Base-by-base conservation (phyloP, 2,113 vertebrate species). In the Odobenus rosmarus region DNA sequence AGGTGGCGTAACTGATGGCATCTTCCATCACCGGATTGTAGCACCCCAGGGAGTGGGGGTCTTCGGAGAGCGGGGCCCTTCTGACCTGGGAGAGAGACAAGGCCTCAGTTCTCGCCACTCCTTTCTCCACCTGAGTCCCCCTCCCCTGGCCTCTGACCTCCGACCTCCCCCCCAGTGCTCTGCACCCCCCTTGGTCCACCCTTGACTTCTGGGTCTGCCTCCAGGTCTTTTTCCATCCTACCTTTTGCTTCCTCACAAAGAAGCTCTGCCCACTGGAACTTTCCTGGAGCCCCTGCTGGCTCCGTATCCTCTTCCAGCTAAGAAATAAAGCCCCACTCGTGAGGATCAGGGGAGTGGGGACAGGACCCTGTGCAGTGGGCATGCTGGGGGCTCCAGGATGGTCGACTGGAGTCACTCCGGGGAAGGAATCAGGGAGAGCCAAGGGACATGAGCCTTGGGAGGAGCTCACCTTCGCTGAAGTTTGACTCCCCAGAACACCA, bases 171-270 rank as follows among this genome's bases (percentile, higher is more conserved):
- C 46, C n/a, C 19, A 16, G 11, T 2, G 1, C 23, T 51, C 53
- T 4, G 16, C 8, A 1, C 4, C 24, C 31, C 6, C n/a, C 28
- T 71, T 9, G 3, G 23, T 49, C 46, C 39, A 21, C 99, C 98
- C 99, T 81, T 99, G 99, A 98, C 99, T 99, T 97, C 99, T 99
- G 96, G 98, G 98, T 99, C 88, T 98, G 98, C 24, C 99, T n/a
- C 99, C 7, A 0, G 3, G n/a, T 5, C 46, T 46, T 23, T 11
- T 99, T 97, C 99, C 98, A n/a, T 0, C 98, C 83, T 99, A 99
- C 98, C 99, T 99, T 99, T 98, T 99, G 86, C 98, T 99, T 98
- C 72, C 99, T 99, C 99, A 99, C 93, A 98, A 99, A 98, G 99
- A 99, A 93, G 99, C 99, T 99, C 98, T 99, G 96, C 99, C 99